These are phyloP conservation scores for Melinaea menophilus DNA, from an alignment of 2,888 invertebrate genomes.

Conservation along the genomic window DNA sequence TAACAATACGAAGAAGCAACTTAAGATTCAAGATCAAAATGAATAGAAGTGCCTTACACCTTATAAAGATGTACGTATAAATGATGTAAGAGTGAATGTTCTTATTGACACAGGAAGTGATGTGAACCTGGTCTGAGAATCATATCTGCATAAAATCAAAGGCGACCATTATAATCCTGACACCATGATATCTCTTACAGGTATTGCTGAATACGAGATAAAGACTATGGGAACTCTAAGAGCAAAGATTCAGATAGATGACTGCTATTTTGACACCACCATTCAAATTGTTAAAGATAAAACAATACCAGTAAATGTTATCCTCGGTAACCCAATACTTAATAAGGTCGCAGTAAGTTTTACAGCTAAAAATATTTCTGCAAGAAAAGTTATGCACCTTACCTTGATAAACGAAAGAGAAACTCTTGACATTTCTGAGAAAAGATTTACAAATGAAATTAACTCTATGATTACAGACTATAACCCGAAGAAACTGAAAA, in stretches of 20 bases:
- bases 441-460: too few relatives aligned
- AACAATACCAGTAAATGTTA: conserved; percentile 22
- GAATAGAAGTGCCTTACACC: background rate
- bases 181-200: too few relatives aligned
- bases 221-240: too few relatives aligned
- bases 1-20: conserved; percentile 15
- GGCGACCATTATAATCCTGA: conserved; percentile 6
- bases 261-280: conserved; percentile 13
- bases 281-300: conserved; percentile 29
- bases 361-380: conserved; percentile 13
- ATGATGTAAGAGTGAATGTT: conserved; percentile 6
- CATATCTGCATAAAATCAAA: conserved; percentile 14
- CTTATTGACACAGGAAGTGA: conserved; percentile 29
- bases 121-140: conserved; percentile 26
- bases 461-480: too few relatives aligned
- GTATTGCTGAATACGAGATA: too few relatives aligned
- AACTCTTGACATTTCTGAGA: background rate
- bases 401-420: conserved; percentile 19
- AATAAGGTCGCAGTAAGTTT: conserved; percentile 30
- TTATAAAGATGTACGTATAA: conserved; percentile 19
- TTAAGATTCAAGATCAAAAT: too few relatives aligned
- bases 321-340: conserved; percentile 30
- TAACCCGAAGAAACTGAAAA: too few relatives aligned
- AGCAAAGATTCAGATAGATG: conserved; percentile 27
- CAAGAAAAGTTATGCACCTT: conserved; percentile 21